A percentile compares a stretch with the other conserved stretches of the same genome.
phyloP scores from a whole-genome alignment of 1,140 invertebrate species.

The Pectinophora gossypiella region DNA sequence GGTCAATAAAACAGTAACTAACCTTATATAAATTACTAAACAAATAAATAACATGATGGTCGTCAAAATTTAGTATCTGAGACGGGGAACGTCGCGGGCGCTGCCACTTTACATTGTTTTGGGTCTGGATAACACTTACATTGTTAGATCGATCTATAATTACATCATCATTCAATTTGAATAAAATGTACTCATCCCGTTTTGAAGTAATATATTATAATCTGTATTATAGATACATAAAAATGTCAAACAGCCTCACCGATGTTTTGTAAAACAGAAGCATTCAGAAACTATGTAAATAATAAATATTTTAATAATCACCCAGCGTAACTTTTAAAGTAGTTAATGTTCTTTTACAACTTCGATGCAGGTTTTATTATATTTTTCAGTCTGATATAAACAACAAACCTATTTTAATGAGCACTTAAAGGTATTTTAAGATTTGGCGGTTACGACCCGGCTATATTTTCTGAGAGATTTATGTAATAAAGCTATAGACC shows the following conservation, averaged over 20 bases:
- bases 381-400: background rate
- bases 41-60: slow-evolving; percentile 71
- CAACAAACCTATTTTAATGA: slow-evolving; percentile 23
- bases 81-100: slow-evolving; percentile 25
- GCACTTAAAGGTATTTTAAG: slow-evolving; percentile 13
- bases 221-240: too few species aligned
- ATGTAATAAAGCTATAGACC: slow-evolving; percentile 56
- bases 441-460: slow-evolving; percentile 36
- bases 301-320: too few species aligned
- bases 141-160: too few species aligned
- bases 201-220: too few species aligned
- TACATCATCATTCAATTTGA: too few species aligned
- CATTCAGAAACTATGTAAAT: too few species aligned
- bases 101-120: slow-evolving; percentile 48
- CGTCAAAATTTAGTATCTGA: slow-evolving; percentile 58
- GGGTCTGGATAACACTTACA: slow-evolving; percentile 1
- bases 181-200: too few species aligned
- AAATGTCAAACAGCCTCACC: too few species aligned
- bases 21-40: slow-evolving; percentile 75
- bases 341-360: too few species aligned
- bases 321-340: too few species aligned
- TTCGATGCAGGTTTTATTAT: too few species aligned
- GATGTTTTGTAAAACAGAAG: too few species aligned
- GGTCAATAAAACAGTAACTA: slow-evolving; percentile 73
- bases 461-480: slow-evolving; percentile 45